These are phyloP conservation scores for Drosophila austrosaltans DNA, from an alignment of 2,888 invertebrate genomes.

Conservation along the genomic window DNA sequence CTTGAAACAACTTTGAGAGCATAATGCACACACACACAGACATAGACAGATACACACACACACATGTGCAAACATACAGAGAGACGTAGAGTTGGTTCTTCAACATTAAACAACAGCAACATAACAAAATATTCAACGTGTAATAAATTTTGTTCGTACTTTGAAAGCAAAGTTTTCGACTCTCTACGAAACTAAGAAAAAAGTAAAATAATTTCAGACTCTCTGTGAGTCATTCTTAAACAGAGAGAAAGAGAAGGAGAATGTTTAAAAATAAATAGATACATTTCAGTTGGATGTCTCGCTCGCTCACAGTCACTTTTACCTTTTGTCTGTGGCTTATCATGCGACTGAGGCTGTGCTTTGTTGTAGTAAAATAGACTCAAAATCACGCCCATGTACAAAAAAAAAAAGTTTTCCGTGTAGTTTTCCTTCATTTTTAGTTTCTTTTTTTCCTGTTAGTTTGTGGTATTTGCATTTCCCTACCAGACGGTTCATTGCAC, in stretches of 20 bases:
- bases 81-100: constrained; percentile 31
- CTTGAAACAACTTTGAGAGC: constrained; percentile 14
- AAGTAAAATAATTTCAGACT: not conserved
- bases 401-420: constrained; percentile 3
- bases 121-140: constrained; percentile 37
- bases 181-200: not conserved
- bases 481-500: constrained; percentile 65
- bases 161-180: not conserved
- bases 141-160: constrained; percentile 38
- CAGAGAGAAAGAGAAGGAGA: not conserved
- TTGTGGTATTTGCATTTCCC: constrained; percentile 36
- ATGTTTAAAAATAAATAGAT: constrained; percentile 24
- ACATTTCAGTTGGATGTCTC: not conserved
- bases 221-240: not conserved
- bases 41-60: not conserved
- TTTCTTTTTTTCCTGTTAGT: constrained; percentile 30
- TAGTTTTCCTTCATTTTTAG: not conserved
- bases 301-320: not conserved
- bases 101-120: constrained; percentile 46
- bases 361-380: constrained; percentile 5
- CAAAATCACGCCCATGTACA: constrained; percentile 10
- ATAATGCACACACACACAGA: constrained; percentile 16
- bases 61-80: constrained; percentile 15
- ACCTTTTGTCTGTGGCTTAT: constrained; percentile 5
- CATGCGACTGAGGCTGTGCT: constrained; percentile 3